Evolutionary conservation across 2,888 invertebrate species (phyloP), one percentile per base, ranked within the genome.

Genomic region (Tetropium fuscum): DNA sequence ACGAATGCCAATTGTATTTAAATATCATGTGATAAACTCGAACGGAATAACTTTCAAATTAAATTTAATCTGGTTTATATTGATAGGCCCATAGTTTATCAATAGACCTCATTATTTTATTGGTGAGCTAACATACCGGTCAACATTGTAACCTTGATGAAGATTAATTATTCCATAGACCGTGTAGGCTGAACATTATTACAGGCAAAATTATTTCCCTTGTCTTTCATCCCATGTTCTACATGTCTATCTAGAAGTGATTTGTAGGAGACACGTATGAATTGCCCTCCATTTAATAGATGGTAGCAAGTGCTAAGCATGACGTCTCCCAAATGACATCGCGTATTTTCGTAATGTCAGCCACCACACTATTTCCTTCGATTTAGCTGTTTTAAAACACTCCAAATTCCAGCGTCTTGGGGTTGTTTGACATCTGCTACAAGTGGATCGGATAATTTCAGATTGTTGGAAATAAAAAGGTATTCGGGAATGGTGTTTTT

Each of bases 271-370:
- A 57, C 49, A 22, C 41, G 41, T 36, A 57, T 32, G 51, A 51
- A 57, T 57, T 30, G 49, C 57, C 11, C 25, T 15, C 43, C 57
- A 34, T 49, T 30, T 57, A 49, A 57, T 57, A 51, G 44, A 57
- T 57, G 57, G 43, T 27, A 57, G 40, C 57, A 57, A 57, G 57
- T 57, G 57, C 57, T 57, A 47, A 48, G 48, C 47, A 47, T 41
- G 40, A 48, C 48, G 40, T 40, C 27, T 40, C 15, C 48, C 48
- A 38, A 55, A 56, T 30, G 45, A 47, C 40, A 10, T 36, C 43
- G 34, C 38, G 27, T 54, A 54, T 54, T 54, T 45, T 45, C 27
- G 54, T 54, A 45, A 51, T 51, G 51, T 51, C 51, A 40, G 38
- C 51, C 51, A 40, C 51, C 51, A 8, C 51, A 40, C 51, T n/a